Percentiles rank a stretch among this genome's conserved stretches.
These are phyloP conservation scores for Eospalax fontanierii DNA, from an alignment of 2,797 vertebrate genomes.

Conservation along the genomic window DNA sequence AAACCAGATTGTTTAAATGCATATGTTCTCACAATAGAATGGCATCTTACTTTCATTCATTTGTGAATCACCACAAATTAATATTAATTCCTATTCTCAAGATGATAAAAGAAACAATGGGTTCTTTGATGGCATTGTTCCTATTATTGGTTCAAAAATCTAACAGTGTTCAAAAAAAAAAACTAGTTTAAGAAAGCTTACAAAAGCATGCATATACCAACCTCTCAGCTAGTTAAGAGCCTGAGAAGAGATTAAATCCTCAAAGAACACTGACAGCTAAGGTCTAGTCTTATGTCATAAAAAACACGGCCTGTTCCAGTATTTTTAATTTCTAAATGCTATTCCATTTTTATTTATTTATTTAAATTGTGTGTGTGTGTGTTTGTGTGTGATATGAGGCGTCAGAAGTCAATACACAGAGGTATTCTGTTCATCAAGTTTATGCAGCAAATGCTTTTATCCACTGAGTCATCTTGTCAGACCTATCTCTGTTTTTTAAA, in stretches of 20 bases:
- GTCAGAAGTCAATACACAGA: too few relatives aligned
- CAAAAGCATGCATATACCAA: neutral
- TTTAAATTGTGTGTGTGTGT: too few relatives aligned
- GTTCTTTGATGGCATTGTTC: neutral
- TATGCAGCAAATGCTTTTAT: too few relatives aligned
- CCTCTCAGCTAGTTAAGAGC: neutral
- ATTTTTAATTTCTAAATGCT: neutral
- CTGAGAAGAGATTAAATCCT: constrained; percentile 2
- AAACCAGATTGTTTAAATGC: neutral
- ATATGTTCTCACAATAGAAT: neutral
- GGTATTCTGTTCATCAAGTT: too few relatives aligned
- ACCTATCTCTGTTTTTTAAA: too few relatives aligned
- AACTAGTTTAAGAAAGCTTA: neutral
- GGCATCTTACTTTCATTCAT: neutral
- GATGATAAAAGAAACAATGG: neutral
- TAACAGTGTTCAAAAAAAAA: neutral
- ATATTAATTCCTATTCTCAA: neutral
- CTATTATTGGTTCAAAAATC: constrained; percentile 25
- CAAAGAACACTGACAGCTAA: neutral
- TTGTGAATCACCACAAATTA: constrained; percentile 18
- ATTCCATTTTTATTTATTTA: neutral
- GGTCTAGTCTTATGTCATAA: neutral
- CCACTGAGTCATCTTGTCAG: too few relatives aligned
- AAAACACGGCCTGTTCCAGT: neutral
- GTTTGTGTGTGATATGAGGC: too few relatives aligned